phyloP scores from a whole-genome alignment of 2,797 vertebrate genomes.

The Hafferia zeledoni region DNA sequence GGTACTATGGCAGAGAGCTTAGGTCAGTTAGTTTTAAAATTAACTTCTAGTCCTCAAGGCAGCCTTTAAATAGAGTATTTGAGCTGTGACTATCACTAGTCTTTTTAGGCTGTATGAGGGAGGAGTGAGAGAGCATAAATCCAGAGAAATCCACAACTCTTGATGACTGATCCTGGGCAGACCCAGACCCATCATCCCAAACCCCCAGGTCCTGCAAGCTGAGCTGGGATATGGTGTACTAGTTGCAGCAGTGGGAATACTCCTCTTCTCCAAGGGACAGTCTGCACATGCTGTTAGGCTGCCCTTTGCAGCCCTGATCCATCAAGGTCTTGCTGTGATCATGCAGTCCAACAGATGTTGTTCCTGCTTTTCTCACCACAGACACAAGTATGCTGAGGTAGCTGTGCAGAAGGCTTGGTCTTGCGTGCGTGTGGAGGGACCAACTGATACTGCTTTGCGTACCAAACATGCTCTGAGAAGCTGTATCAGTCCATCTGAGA shows the following conservation, averaged over 20 bases:
- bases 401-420: neutral
- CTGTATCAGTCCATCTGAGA: neutral
- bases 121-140: neutral
- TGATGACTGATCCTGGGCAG: neutral
- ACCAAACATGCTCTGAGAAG: neutral
- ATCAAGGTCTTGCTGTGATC: neutral
- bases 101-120: neutral
- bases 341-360: neutral
- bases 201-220: neutral
- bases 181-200: neutral
- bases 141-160: neutral
- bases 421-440: neutral
- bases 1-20: conserved; percentile 44
- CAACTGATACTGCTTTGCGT: neutral
- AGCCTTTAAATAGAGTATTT: conserved; percentile 41
- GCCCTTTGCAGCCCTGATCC: neutral
- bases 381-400: neutral
- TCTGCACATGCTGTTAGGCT: neutral
- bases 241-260: neutral
- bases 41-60: conserved; percentile 65
- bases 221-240: neutral
- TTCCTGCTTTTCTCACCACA: neutral
- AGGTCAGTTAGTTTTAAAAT: conserved; percentile 72
- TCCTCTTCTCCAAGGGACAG: neutral
- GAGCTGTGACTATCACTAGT: conserved; percentile 21